phyloP scores from a whole-genome alignment of 2,113 vertebrate species.

The Isurus oxyrinchus region DNA sequence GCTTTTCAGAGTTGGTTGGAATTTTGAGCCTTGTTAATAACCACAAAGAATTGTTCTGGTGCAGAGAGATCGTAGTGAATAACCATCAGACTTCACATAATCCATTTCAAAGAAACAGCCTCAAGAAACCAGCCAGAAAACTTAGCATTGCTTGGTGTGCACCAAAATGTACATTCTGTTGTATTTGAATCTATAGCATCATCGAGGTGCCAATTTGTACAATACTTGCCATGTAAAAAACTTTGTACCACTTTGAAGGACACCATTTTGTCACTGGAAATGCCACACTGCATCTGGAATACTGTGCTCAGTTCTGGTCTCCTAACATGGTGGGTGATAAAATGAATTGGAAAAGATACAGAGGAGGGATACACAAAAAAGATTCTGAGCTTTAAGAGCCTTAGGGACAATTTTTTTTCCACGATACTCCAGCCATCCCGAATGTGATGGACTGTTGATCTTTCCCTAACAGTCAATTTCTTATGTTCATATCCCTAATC shows the following conservation, averaged over 20 bases:
- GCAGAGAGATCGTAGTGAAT: not conserved
- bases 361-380: not conserved
- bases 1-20: not conserved
- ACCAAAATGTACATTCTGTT: not conserved
- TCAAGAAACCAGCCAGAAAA: not conserved
- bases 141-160: not conserved
- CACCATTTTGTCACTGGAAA: not conserved
- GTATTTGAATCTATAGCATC: not conserved
- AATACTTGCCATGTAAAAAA: too few species aligned
- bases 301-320: not conserved
- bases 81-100: not conserved
- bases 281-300: too few species aligned
- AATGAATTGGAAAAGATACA: not conserved
- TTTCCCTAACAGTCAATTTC: not conserved
- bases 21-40: not conserved
- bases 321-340: not conserved
- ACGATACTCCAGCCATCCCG: not conserved
- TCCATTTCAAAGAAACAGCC: not conserved
- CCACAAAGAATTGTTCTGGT: not conserved
- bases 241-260: not conserved
- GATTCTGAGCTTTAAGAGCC: not conserved
- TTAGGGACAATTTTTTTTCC: not conserved
- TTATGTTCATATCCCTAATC: not conserved
- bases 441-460: not conserved
- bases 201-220: not conserved